Base-by-base conservation (phyloP, 2,113 vertebrate genomes). In the Cepphus grylle region DNA sequence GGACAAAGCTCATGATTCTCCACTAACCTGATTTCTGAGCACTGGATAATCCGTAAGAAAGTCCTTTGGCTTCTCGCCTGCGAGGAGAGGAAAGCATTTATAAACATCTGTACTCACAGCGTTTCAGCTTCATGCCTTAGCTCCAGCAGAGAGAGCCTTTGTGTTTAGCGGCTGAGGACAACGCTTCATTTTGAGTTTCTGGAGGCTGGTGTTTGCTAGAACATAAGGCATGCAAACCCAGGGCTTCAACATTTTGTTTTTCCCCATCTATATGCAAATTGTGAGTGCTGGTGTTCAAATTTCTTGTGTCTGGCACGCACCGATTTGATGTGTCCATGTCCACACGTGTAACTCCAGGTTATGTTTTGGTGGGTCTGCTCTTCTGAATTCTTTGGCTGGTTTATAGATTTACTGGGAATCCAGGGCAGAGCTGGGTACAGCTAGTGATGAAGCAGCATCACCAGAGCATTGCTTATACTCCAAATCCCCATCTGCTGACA, bases 51-150 rank as follows among this genome's bases (percentile, higher is more conserved):
- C 98, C 97, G 5, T 98, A 98, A 6, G 96, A 84, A 95, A 97
- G 97, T 93, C 98, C 98, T 96, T 98, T 98, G 79, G 97, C 98
- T 96, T 98, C 98, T 97, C 95, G 98, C 97, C 99, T 99, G 93
- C 2, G 4, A 92, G 87, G 85, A 97, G 53, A 97, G 89, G 88
- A 92, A 97, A 81, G 84, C 50, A 42, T 88, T 91, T 83, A 77
- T 80, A 88, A 97, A 86, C 42, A 73, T 86, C 36, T 82, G 49
- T 34, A 58, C 42, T 81, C 43, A 55, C 11, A 90, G 58, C 78
- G 66, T 77, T 93, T 87, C 59, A 67, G 76, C 72, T 88, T 94
- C 42, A 13, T 53, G 56, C 58, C 67, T 90, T 50, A 56, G 62
- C 67, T 76, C 53, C 67, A 76, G 40, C 56, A 86, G 74, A 94